Base-by-base conservation (phyloP, 2,888 invertebrate genomes). In the Drosophila austrosaltans region DNA sequence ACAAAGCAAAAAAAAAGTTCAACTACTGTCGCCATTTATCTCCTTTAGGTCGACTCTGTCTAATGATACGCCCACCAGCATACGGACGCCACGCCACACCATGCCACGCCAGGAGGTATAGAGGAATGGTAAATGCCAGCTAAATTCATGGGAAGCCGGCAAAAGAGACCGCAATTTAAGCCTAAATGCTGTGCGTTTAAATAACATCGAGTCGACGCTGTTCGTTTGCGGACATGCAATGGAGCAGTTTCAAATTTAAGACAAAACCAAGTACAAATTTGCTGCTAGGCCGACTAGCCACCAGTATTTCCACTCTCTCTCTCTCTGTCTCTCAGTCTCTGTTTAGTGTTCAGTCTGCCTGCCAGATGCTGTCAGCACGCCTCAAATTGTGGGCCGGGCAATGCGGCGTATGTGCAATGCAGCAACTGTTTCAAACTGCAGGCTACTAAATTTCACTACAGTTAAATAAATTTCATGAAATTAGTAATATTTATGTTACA, bases 391-490 rank as follows among this genome's bases (percentile, higher is more conserved):
- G 83, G 82, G 78, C 81, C 67, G 58, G 69, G 20, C 69, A 28
- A 54, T 66, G 75, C 68, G 84, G 63, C 87, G 87, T 83, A 86
- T 83, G 89, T 83, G 78, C 87, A 86, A 87, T 82, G 69, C 74
- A 75, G 68, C 60, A n/a, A 48, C 20, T 48, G 8, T 48, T 48
- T 22, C 67, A 72, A 72, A 69, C 71, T 82, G 89, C 82, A 75
- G 76, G 76, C 75, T 60, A 88, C 73, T 83, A 88, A 83, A 83
- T 88, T 88, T 81, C 75, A 87, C 77, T 84, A 76, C 76, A 71
- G 89, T 79, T 84, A 85, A 89, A 85, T 87, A 85, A 89, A 85
- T 89, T 88, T 69, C 75, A 75, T 72, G 80, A 89, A 89, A 89
- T 89, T 85, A 87, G 85, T 89, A 73, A 89, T 87, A 85, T 87